These are phyloP conservation scores for Thalassophryne amazonica DNA, from an alignment of 2,797 vertebrate species.

Conservation along the genomic window DNA sequence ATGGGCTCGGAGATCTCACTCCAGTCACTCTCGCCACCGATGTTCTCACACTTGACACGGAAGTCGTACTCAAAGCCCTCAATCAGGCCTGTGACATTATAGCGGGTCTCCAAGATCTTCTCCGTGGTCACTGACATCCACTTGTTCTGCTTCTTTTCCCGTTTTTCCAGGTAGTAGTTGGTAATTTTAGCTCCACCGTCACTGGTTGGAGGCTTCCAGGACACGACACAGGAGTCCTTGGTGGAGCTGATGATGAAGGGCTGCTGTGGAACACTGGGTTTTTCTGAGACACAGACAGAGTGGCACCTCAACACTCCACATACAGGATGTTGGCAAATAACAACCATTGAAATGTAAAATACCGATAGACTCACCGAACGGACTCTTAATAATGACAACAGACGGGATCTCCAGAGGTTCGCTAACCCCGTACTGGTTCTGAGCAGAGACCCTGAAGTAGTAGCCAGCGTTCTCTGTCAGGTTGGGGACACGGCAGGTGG, in stretches of 20 bases:
- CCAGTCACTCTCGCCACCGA: conserved; percentile 97
- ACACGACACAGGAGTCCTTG: conserved; percentile 91
- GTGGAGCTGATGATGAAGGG: conserved; percentile 87
- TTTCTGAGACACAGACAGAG: conserved; percentile 77
- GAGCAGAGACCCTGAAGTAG: conserved; percentile 97
- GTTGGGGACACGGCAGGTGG: conserved; percentile 90
- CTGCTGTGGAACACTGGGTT: conserved; percentile 90
- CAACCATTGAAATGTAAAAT: no score
- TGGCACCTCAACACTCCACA: neutral
- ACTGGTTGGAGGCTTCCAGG: conserved; percentile 93
- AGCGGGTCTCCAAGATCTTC: conserved; percentile 88
- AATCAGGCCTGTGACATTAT: conserved; percentile 87
- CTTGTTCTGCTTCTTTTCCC: conserved; percentile 98
- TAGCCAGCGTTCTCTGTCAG: conserved; percentile 93
- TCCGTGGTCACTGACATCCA: conserved; percentile 93
- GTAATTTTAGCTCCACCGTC: conserved; percentile 96
- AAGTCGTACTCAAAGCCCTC: conserved; percentile 98
- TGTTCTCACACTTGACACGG: conserved; percentile 97
- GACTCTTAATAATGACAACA: conserved; percentile 91
- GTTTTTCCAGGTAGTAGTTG: conserved; percentile 94
- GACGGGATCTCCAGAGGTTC: conserved; percentile 91
- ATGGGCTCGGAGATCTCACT: conserved; percentile 91
- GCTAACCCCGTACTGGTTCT: conserved; percentile 95
- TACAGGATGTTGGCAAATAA: no score
- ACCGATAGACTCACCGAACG: conserved; percentile 83